A percentile compares a stretch with the other conserved stretches of the same genome.
phyloP scores from a whole-genome alignment of 2,797 vertebrate species.

The Catharus ustulatus region DNA sequence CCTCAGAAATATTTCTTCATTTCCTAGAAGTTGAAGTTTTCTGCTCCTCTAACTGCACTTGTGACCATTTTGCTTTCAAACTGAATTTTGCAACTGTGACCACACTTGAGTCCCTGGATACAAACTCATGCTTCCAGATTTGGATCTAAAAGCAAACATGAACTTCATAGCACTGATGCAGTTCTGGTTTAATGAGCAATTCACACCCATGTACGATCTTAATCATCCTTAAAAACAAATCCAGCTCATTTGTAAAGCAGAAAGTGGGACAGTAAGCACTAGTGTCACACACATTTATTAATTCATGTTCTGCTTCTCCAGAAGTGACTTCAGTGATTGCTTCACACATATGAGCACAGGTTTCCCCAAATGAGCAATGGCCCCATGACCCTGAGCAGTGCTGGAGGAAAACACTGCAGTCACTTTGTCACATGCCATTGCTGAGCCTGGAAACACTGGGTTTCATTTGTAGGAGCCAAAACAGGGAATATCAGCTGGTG shows the following conservation, averaged over 20 bases:
- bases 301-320: not conserved
- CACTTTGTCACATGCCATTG: not conserved
- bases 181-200: not conserved
- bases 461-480: not conserved
- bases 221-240: not conserved
- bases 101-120: not conserved
- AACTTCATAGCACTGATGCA: not conserved
- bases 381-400: conserved; percentile 29
- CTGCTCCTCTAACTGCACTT: not conserved
- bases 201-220: not conserved
- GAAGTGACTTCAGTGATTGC: conserved; percentile 8
- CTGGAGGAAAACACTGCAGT: not conserved
- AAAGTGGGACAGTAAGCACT: not conserved
- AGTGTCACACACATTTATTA: not conserved
- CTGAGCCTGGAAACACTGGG: fast-evolving
- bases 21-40: not conserved
- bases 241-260: not conserved
- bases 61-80: not conserved
- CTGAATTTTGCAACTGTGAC: not conserved
- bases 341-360: not conserved
- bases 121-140: not conserved
- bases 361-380: not conserved
- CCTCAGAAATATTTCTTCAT: not conserved
- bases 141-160: not conserved
- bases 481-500: fast-evolving